phyloP scores from a whole-genome alignment of 2,888 invertebrate genomes.

The Drosophila leonis region DNA sequence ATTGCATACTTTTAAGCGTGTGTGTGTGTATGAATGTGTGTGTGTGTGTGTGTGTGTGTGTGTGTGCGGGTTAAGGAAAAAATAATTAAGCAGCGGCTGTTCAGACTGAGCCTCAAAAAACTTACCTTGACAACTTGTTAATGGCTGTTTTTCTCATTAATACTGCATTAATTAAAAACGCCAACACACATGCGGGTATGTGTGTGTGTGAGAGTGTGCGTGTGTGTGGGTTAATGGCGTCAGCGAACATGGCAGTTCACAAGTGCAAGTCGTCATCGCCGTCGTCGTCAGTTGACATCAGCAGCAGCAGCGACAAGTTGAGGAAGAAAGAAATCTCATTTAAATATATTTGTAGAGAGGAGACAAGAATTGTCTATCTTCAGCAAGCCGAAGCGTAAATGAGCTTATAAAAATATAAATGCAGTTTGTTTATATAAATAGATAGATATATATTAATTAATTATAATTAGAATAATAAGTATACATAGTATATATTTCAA shows the following conservation, averaged over 20 bases:
- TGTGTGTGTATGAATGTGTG: slow-evolving; percentile 19
- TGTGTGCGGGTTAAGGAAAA: slow-evolving; percentile 42
- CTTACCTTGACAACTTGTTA: slow-evolving; percentile 86
- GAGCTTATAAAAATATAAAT: not conserved
- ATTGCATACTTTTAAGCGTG: slow-evolving; percentile 31
- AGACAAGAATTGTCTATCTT: slow-evolving; percentile 3
- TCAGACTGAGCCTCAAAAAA: slow-evolving; percentile 49
- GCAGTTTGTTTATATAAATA: not conserved
- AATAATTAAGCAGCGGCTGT: slow-evolving; percentile 67
- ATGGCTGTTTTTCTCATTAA: slow-evolving; percentile 86
- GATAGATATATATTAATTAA: not conserved
- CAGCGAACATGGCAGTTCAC: slow-evolving; percentile 71
- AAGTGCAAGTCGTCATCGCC: slow-evolving; percentile 55
- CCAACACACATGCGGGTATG: slow-evolving; percentile 42
- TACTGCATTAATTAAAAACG: slow-evolving; percentile 83
- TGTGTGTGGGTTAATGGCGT: slow-evolving; percentile 51
- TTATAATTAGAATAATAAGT: too few species aligned
- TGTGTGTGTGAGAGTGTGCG: slow-evolving; percentile 16
- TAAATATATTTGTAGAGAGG: slow-evolving; percentile 45
- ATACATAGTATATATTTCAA: too few species aligned
- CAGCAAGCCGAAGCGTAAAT: slow-evolving; percentile 10
- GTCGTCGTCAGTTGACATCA: slow-evolving; percentile 31
- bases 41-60: slow-evolving; percentile 26
- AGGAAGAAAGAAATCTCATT: slow-evolving; percentile 33
- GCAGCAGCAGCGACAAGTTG: slow-evolving; percentile 23